A percentile compares a stretch with the other conserved stretches of the same genome.
Conservation (phyloP, 2,113 vertebrate genomes). For the Pedionomus torquatus region DNA sequence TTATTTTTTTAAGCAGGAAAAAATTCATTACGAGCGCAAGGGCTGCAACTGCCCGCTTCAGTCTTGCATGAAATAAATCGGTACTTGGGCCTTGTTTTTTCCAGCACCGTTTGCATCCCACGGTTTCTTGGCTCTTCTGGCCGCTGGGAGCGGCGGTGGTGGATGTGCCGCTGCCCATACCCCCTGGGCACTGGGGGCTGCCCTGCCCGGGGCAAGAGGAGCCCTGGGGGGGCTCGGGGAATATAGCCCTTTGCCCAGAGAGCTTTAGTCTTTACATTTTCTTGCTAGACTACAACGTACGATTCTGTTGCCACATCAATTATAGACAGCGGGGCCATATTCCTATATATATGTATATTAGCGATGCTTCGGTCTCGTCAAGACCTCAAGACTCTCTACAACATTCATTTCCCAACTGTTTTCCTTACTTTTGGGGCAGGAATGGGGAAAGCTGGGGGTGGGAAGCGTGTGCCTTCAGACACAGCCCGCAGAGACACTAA, state of each 20-base stretch:
- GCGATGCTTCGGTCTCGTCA: no score
- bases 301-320: neutral
- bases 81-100: no score
- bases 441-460: no score
- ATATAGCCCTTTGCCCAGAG: neutral
- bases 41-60: neutral
- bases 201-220: neutral
- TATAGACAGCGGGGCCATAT: neutral
- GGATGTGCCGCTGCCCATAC: accelerated
- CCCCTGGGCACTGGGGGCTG: no score
- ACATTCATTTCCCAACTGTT: neutral
- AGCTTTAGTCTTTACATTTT: neutral
- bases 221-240: neutral
- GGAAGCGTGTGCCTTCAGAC: neutral
- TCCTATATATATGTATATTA: accelerated
- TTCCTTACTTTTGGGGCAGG: neutral
- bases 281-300: neutral
- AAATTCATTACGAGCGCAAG: neutral
- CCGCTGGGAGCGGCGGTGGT: neutral
- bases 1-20: neutral
- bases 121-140: accelerated
- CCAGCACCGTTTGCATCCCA: no score
- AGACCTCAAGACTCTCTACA: neutral
- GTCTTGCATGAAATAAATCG: no score
- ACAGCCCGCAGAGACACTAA: neutral